Evolutionary conservation across 2,888 invertebrate genomes (phyloP), one percentile per base, ranked within the genome.

Genomic region (Harmothoe impar): DNA sequence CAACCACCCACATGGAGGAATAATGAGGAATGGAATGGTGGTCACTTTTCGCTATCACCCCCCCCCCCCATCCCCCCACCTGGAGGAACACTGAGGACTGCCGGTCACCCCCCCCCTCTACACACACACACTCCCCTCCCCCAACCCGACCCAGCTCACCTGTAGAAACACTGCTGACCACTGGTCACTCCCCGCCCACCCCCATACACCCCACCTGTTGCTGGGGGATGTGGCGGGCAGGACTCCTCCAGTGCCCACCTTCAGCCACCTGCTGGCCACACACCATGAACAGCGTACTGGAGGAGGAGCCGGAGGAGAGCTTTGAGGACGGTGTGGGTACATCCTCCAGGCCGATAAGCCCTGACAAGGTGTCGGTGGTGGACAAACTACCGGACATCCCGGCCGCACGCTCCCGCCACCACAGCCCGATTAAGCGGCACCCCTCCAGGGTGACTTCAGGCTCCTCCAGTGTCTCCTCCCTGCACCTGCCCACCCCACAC

Each of bases 381-480:
- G 81, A 81, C 15, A 81, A 81, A n/a, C 43, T 81, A 25, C 81
- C 81, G 35, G 81, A 72, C 7, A 72, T 72, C 0, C 62, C n/a
- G 0, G 15, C 31, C 5, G 25, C 25, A 10, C 1, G 5, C 5
- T 17, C 43, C 43, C 81, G 43, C 10, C 43, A 43, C 43, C 35
- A 17, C 0, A 35, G 81, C 29, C 72, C 72, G 3, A 25, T 72
- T 3, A 72, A 72, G 29, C 5, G 31, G 72, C 29, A 1, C 0
- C 72, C 25, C 15, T 7, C 5, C 1, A 3, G 25, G 29, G 7
- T 15, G 35, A 33, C 35, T 17, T 35, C 33, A 7, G 33, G 17
- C 0, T n/a, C 33, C 35, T 35, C 81, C 29, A 77, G 77, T 31
- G 29, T 77, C 31, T 15, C 17, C 29, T 77, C 77, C 29, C 1